These are phyloP conservation scores for Helicoverpa armigera DNA, from an alignment of 1,140 invertebrate species.

Conservation along the genomic window DNA sequence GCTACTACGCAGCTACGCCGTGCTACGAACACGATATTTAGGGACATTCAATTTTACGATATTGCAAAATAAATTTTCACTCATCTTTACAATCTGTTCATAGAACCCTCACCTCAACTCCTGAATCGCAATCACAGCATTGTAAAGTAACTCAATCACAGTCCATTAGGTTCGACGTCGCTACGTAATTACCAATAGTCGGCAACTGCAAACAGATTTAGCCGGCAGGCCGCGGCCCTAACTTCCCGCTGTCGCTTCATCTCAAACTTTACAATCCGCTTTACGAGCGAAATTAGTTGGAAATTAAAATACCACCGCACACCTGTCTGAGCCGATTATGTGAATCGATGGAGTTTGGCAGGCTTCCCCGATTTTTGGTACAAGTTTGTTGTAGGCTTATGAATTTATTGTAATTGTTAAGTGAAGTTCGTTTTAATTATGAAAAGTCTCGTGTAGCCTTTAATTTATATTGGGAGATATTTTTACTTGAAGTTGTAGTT, in stretches of 20 bases:
- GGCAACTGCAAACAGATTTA: conserved; percentile 51
- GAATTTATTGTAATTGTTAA: conserved; percentile 24
- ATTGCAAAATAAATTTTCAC: background rate
- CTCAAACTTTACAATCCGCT: conserved; percentile 79
- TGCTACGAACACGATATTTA: background rate
- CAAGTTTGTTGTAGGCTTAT: conserved; percentile 13
- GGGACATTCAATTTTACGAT: background rate
- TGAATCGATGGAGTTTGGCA: conserved; percentile 44
- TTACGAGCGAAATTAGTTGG: conserved; percentile 74
- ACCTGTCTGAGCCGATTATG: conserved; percentile 71
- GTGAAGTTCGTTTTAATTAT: conserved; percentile 11
- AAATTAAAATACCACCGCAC: conserved; percentile 71
- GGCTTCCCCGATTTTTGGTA: conserved; percentile 16
- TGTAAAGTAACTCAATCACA: conserved; percentile 38
- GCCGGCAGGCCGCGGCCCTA: conserved; percentile 51
- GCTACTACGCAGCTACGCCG: background rate
- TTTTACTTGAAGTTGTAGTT: too few relatives aligned
- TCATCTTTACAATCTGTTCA: background rate
- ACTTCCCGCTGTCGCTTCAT: conserved; percentile 65
- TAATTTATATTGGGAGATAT: too few relatives aligned
- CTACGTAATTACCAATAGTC: conserved; percentile 46
- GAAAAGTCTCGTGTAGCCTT: too few relatives aligned
- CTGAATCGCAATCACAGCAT: conserved; percentile 9
- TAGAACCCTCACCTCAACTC: conserved; percentile 7
- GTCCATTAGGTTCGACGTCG: conserved; percentile 42